These are phyloP conservation scores for Hexactinellida sp. DNA, from an alignment of 37 sponge, comb jelly and placozoan species.

Conservation along the genomic window DNA sequence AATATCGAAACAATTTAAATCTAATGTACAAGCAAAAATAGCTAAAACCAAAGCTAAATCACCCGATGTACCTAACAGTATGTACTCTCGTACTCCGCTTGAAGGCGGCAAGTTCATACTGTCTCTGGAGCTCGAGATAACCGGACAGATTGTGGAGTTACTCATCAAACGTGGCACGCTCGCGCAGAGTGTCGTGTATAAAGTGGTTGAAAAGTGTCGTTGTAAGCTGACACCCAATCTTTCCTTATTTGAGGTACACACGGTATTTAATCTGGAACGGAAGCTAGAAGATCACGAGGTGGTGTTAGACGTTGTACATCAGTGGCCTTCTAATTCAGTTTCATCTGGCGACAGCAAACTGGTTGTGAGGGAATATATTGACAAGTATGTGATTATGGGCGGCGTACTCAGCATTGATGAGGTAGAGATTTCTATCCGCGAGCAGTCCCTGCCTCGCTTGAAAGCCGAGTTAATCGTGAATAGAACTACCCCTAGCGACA, in stretches of 20 bases:
- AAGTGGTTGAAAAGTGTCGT: conserved; percentile 13
- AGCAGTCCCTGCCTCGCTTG: background rate
- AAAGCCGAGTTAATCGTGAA: background rate
- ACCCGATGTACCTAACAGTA: background rate
- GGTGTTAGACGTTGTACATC: background rate
- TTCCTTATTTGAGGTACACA: background rate
- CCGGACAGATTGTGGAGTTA: background rate
- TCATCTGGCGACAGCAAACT: background rate
- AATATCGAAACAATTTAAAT: background rate
- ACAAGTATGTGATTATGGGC: conserved; percentile 67
- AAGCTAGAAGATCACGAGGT: conserved; percentile 6
- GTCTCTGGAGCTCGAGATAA: background rate
- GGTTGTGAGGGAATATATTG: conserved; percentile 60
- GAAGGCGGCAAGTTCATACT: background rate
- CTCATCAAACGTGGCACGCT: background rate
- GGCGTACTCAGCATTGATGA: conserved; percentile 30
- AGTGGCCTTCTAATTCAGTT: background rate
- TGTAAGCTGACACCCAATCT: background rate
- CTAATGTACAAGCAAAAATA: conserved; percentile 6
- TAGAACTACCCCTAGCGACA: background rate
- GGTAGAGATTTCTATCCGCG: background rate
- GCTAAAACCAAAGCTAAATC: background rate
- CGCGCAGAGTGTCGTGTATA: background rate
- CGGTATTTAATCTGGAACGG: background rate
- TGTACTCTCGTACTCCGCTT: background rate